phyloP scores from a whole-genome alignment of 2,888 invertebrate species.

The Catocala sponsa region DNA sequence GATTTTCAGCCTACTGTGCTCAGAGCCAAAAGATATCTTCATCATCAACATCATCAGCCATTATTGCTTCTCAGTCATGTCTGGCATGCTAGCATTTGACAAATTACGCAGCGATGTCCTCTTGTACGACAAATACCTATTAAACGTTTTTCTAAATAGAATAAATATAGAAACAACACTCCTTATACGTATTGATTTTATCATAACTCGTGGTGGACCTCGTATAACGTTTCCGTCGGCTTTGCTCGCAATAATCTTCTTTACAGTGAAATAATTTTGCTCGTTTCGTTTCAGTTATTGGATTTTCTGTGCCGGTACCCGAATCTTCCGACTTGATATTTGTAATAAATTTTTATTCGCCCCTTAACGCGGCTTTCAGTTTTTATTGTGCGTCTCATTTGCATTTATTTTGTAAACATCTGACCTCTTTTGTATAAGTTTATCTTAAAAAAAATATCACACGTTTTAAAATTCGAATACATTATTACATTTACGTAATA shows the following conservation, averaged over 20 bases:
- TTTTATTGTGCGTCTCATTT: conserved; percentile 67
- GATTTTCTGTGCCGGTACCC: conserved; percentile 63
- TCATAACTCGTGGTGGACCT: conserved; percentile 37
- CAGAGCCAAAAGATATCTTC: too few relatives aligned
- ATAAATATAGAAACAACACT: too few relatives aligned
- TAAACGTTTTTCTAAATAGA: too few relatives aligned
- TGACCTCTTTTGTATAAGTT: conserved; percentile 24
- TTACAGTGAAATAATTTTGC: conserved; percentile 70
- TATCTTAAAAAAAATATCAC: background rate
- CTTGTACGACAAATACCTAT: too few relatives aligned
- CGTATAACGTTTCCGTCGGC: conserved; percentile 45
- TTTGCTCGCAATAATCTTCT: conserved; percentile 70
- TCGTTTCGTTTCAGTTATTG: conserved; percentile 77
- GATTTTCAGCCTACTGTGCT: too few relatives aligned
- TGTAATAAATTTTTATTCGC: conserved; percentile 78
- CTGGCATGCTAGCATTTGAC: too few relatives aligned
- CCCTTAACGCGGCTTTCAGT: conserved; percentile 62
- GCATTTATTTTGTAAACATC: conserved; percentile 50
- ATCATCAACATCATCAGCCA: too few relatives aligned
- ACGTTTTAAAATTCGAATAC: background rate
- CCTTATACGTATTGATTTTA: conserved; percentile 38
- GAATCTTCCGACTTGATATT: conserved; percentile 69
- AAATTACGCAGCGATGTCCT: too few relatives aligned
- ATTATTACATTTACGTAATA: too few relatives aligned
- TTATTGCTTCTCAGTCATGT: too few relatives aligned